These are phyloP conservation scores for Telmatherina bonti DNA, from an alignment of 2,797 vertebrate genomes.

Conservation along the genomic window DNA sequence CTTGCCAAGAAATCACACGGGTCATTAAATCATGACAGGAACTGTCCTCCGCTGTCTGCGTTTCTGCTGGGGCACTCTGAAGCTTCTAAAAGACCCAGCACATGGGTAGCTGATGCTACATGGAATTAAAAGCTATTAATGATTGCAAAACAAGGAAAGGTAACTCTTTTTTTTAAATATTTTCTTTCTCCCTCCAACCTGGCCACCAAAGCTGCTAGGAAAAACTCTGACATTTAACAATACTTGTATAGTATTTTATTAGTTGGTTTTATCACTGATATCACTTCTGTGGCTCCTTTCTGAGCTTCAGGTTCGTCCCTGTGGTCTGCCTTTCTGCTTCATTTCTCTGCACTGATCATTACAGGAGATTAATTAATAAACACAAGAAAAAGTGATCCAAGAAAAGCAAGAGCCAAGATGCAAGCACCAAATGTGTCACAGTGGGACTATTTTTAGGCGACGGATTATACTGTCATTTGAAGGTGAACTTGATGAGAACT, in stretches of 20 bases:
- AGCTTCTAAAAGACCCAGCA: conserved; percentile 44
- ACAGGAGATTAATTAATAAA: conserved; percentile 77
- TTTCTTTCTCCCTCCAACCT: conserved; percentile 18
- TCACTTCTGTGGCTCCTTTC: conserved; percentile 25
- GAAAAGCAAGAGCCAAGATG: conserved; percentile 65
- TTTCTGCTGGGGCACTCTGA: conserved; percentile 67
- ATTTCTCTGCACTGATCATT: conserved; percentile 60
- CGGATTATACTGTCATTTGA: conserved; percentile 73
- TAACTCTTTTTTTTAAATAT: conserved; percentile 11
- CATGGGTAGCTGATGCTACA: conserved; percentile 24
- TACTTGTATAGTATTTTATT: conserved; percentile 46
- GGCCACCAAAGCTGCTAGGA: conserved; percentile 36
- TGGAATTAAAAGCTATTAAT: conserved; percentile 18
- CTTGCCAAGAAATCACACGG: conserved; percentile 76
- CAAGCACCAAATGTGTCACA: conserved; percentile 76
- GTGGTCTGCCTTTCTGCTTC: conserved; percentile 37
- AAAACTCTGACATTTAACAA: conserved; percentile 14
- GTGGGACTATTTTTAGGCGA: conserved; percentile 76
- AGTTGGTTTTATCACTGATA: conserved; percentile 37
- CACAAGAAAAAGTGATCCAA: conserved; percentile 71
- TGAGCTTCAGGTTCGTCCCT: conserved; percentile 50
- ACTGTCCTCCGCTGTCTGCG: conserved; percentile 81
- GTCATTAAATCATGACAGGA: conserved; percentile 83
- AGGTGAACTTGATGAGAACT: conserved; percentile 78
- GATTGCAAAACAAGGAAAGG: conserved; percentile 47